phyloP scores from a whole-genome alignment of 1,140 invertebrate species.

The Tetramorium simillimum region DNA sequence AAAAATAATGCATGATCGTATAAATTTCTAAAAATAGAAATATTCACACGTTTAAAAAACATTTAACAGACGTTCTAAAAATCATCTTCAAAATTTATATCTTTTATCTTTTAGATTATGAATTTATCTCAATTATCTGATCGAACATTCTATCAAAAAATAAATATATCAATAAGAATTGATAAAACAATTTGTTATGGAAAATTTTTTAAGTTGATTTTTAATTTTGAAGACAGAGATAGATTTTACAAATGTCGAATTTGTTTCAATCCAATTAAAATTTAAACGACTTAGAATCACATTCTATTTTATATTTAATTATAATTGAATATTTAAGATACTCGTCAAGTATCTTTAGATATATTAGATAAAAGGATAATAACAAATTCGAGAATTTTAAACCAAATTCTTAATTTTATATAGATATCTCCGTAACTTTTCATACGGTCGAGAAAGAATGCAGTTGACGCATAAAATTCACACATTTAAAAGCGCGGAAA shows the following conservation, averaged over 20 bases:
- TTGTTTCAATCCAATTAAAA: background rate
- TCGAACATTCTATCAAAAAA: background rate
- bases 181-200: background rate
- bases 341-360: background rate
- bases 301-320: background rate
- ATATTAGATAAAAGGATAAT: background rate
- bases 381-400: background rate
- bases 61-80: background rate
- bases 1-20: background rate
- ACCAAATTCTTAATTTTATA: background rate
- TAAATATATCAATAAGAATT: background rate
- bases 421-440: background rate
- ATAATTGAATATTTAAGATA: background rate
- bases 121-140: background rate
- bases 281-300: background rate
- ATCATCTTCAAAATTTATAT: background rate
- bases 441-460: background rate
- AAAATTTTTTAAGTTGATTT: background rate
- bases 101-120: background rate
- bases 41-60: background rate
- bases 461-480: background rate
- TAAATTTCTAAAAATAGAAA: constrained; percentile 12
- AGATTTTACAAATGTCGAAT: background rate
- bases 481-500: background rate
- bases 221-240: background rate